Evolutionary conservation across 1,140 invertebrate species (phyloP), one percentile per base, ranked within the genome.

Genomic region (Temnothorax longispinosus): DNA sequence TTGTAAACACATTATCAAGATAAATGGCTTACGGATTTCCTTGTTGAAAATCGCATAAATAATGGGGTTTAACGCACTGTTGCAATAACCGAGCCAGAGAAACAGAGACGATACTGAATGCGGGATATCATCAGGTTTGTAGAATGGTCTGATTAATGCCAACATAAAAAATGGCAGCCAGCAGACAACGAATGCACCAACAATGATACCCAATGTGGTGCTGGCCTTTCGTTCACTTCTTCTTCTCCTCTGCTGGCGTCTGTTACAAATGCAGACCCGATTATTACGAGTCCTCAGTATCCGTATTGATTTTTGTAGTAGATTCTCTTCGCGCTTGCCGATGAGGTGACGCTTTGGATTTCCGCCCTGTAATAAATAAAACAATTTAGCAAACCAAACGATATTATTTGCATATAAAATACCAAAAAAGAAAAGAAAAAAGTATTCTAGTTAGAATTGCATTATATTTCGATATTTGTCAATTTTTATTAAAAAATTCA

Each of bases 151-250:
- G 47, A 99, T 96, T 11, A 99, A 95, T 1, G 99, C 98, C 50
- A 99, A 96, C 8, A 99, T 98, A 95, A 99, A 99, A 94, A 99
- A 99, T 2, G 99, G 99, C 50, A 99, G 95, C 99, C 99, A 99
- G 94, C 99, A 99, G 77, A 99, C 96, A 18, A 98, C 98, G 93
- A 99, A 99, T 1, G 99, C 98, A 85, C 98, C 99, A 98, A 99
- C 99, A 72, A 99, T 99, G 77, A 99, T 99, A 15, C 99, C 99
- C 78, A 99, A 96, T 0, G 99, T 99, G 27, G 99, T 98, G 72
- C 98, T 99, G 3, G 99, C 99, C 94, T 99, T 99, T 64, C 98
- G 96, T 92, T 99, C 98, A 50, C 65, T 69, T 92, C 32, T 47
- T 18, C 67, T 92, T 82, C 21, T n/a, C 75, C 21, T 80, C 13